Base-by-base conservation (phyloP, 2,113 vertebrate species). In the Uria aalge region DNA sequence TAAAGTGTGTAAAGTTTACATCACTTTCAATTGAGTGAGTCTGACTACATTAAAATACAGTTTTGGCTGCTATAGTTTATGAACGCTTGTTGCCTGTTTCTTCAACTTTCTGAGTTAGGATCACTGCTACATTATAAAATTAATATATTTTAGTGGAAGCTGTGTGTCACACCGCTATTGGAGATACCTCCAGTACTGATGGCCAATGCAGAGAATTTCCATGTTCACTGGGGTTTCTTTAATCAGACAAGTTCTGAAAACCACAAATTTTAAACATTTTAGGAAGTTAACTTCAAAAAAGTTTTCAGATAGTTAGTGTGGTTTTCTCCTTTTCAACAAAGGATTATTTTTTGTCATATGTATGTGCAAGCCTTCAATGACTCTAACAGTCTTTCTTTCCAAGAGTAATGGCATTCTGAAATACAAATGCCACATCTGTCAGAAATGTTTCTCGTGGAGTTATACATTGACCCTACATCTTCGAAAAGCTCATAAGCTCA, bases 361-460 rank as follows among this genome's bases (percentile, higher is more conserved):
- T 8, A 56, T 0, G 0, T 66, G 43, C 47, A 84, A 93, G 34
- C 43, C 40, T 72, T 55, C 56, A 41, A 36, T 47, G 56, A 43
- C 43, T 88, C 29, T 4, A 60, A 43, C 11, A 60, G 11, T 19
- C 26, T 66, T 41, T 75, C 60, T 78, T 88, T 60, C 50, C 21
- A 47, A 90, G 92, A 64, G 41, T 38, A 88, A 81, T 23, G 63
- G 29, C 36, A 47, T 80, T 78, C 81, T 98, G 24, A 98, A 98
- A 72, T 98, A 98, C 34, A 98, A 99, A 93, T 98, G 98, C 83
- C 98, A 96, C 67, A 98, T 98, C 64, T 98, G 97, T 89, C 98
- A 98, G 93, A 98, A 99, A 84, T 98, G 97, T 76, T 99, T 98
- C 91, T 98, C 98, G 41, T 98, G 98, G 97, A 98, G 98, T 96